phyloP scores from a whole-genome alignment of 2,113 vertebrate species.

The Ceratotherium simum region DNA sequence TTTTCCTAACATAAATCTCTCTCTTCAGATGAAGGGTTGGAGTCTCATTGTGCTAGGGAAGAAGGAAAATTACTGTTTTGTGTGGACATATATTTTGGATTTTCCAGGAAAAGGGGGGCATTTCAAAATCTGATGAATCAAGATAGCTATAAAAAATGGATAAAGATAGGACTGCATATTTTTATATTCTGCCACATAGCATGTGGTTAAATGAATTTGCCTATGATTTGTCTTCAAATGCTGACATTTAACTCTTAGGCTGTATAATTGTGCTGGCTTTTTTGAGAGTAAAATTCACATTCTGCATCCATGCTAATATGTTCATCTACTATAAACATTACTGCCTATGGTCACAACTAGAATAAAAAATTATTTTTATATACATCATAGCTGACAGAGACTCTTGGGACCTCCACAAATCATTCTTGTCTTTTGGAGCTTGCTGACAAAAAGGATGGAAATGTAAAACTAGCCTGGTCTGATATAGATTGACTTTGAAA shows the following conservation, averaged over 20 bases:
- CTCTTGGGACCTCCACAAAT: slow-evolving; percentile 84
- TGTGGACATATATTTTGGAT: not conserved
- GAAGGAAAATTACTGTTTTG: slow-evolving; percentile 27
- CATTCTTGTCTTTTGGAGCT: slow-evolving; percentile 82
- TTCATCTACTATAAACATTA: slow-evolving; percentile 88
- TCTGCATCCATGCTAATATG: slow-evolving; percentile 85
- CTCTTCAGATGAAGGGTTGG: slow-evolving; percentile 17
- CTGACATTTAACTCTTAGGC: slow-evolving; percentile 85
- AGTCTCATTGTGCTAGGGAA: slow-evolving; percentile 65
- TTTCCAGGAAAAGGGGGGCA: slow-evolving; percentile 45
- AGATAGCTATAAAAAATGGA: slow-evolving; percentile 78
- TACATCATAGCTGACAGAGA: slow-evolving; percentile 85
- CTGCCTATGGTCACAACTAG: slow-evolving; percentile 85
- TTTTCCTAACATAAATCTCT: slow-evolving; percentile 64
- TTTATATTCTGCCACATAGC: slow-evolving; percentile 85
- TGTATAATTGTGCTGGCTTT: slow-evolving; percentile 86
- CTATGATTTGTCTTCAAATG: slow-evolving; percentile 86
- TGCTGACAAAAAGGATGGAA: slow-evolving; percentile 79
- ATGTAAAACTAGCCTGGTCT: slow-evolving; percentile 80
- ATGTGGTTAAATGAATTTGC: slow-evolving; percentile 87
- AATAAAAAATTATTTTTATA: slow-evolving; percentile 87
- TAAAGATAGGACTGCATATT: slow-evolving; percentile 81
- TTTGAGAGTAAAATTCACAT: slow-evolving; percentile 87
- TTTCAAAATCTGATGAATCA: slow-evolving; percentile 80
- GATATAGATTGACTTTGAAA: slow-evolving; percentile 77